A percentile compares a stretch with the other conserved stretches of the same genome.
Conservation (phyloP, 2,888 invertebrate species). For the Zaprionus obscuricornis region DNA sequence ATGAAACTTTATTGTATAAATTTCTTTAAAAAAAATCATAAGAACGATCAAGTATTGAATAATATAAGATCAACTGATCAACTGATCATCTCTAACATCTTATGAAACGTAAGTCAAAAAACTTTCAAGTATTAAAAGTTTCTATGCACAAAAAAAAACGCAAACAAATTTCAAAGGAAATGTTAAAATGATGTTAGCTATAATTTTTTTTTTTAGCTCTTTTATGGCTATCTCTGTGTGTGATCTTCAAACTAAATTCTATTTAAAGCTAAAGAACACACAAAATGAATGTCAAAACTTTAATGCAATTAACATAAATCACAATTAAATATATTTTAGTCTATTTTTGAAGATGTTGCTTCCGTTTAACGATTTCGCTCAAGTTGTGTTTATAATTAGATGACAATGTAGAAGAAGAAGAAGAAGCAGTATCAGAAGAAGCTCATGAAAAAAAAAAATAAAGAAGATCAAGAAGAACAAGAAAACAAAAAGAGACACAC, state of each 20-base stretch:
- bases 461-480: background rate
- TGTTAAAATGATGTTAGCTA: constrained; percentile 12
- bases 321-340: constrained; percentile 18
- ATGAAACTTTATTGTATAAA: no score
- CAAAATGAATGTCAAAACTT: no score
- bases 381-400: constrained; percentile 29
- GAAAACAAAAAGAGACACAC: background rate
- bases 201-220: no score
- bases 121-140: background rate
- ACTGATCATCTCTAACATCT: no score
- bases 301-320: constrained; percentile 35
- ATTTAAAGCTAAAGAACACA: no score
- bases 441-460: constrained; percentile 18
- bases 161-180: background rate
- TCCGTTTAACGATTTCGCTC: no score
- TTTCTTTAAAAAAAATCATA: no score
- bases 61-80: no score
- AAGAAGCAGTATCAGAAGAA: constrained; percentile 12
- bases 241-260: no score
- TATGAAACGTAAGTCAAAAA: no score
- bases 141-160: background rate
- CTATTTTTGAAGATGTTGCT: constrained; percentile 25
- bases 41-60: no score
- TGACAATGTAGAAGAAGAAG: constrained; percentile 1
- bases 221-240: no score